These are phyloP conservation scores for Spilogale gracilis DNA, from an alignment of 2,113 vertebrate genomes.

Conservation along the genomic window DNA sequence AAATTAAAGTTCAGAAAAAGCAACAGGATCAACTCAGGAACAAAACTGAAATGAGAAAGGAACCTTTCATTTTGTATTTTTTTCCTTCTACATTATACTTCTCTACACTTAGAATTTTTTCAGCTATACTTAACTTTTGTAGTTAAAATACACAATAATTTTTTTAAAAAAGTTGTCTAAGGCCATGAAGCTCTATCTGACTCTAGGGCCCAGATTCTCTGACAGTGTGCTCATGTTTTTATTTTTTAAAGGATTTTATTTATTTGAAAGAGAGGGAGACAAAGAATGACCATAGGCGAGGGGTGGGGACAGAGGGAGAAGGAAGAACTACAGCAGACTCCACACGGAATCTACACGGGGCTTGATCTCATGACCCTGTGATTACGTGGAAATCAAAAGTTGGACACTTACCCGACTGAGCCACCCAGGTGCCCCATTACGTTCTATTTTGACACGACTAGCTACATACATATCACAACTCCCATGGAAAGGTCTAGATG, in stretches of 20 bases:
- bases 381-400: too few species aligned
- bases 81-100: slow-evolving; percentile 33
- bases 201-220: neutral
- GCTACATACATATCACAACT: neutral
- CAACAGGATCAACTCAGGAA: neutral
- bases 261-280: neutral
- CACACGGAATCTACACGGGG: neutral
- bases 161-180: slow-evolving; percentile 41
- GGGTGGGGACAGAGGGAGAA: too few species aligned
- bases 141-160: slow-evolving; percentile 26
- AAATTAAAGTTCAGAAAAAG: slow-evolving; percentile 59
- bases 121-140: slow-evolving; percentile 37
- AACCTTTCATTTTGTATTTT: neutral
- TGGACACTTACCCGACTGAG: neutral
- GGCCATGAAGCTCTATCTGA: neutral
- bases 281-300: too few species aligned
- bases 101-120: slow-evolving; percentile 52
- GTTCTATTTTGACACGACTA: neutral
- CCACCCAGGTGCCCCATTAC: neutral
- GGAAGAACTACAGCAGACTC: too few species aligned
- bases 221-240: neutral
- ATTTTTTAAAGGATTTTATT: neutral
- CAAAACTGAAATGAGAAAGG: slow-evolving; percentile 2
- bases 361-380: neutral
- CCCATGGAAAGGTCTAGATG: slow-evolving; percentile 4